Percentiles rank a stretch among this genome's conserved stretches.
phyloP scores from a whole-genome alignment of 2,888 invertebrate species.

The Cantharis nigra region DNA sequence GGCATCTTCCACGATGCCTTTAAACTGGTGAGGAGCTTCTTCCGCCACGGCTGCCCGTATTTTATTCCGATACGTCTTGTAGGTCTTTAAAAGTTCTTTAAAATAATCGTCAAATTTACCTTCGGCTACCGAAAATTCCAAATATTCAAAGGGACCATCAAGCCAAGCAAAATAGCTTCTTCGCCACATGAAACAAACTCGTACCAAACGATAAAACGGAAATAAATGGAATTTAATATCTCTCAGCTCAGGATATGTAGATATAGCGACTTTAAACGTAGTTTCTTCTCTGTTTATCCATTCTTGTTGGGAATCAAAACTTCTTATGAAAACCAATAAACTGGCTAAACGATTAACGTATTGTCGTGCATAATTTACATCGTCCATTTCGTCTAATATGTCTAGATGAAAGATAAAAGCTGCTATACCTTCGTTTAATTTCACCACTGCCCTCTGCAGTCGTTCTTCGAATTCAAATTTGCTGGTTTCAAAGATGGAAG shows the following conservation, averaged over 20 bases:
- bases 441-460: slow-evolving; percentile 69
- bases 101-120: slow-evolving; percentile 77
- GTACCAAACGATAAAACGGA: slow-evolving; percentile 73
- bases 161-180: slow-evolving; percentile 86
- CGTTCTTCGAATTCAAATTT: slow-evolving; percentile 86
- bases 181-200: slow-evolving; percentile 74
- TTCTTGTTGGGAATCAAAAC: slow-evolving; percentile 73
- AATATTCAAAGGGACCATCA: slow-evolving; percentile 89
- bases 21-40: slow-evolving; percentile 64
- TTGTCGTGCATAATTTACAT: slow-evolving; percentile 74
- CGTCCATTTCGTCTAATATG: slow-evolving; percentile 83
- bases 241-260: slow-evolving; percentile 76
- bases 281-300: slow-evolving; percentile 92
- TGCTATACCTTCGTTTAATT: slow-evolving; percentile 71
- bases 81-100: slow-evolving; percentile 77
- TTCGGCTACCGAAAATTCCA: slow-evolving; percentile 79
- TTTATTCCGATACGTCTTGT: slow-evolving; percentile 76
- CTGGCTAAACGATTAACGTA: slow-evolving; percentile 79
- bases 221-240: slow-evolving; percentile 74
- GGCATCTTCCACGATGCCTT: slow-evolving; percentile 74
- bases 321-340: slow-evolving; percentile 74
- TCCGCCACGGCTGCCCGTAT: slow-evolving; percentile 77
- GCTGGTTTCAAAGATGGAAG: slow-evolving; percentile 76
- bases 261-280: slow-evolving; percentile 80
- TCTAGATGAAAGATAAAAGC: slow-evolving; percentile 76